Evolutionary conservation across 53 echinoderm and acorn worm species (phyloP), one percentile per base, ranked within the genome.

Genomic region (Actinopyga echinites): DNA sequence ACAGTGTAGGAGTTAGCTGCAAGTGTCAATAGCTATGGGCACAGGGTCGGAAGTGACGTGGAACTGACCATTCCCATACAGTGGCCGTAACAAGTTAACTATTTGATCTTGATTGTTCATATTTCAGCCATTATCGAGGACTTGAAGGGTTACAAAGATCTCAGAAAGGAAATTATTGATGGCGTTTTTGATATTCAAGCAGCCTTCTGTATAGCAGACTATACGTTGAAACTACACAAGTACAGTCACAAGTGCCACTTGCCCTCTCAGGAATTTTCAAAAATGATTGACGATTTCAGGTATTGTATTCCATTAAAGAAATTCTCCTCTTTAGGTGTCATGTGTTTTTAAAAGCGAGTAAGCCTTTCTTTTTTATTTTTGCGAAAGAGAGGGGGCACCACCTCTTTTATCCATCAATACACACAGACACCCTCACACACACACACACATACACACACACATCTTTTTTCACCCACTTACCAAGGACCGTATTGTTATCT

Each of bases 121-220:
- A 19, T 45, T 78, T 30, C 85, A 93, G 93, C 88, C 65, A 57
- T 91, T 0, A 94, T 94, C 89, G 91, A 94, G 65, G 94, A 94
- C 56, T 75, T 94, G 45, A 36, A 28, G 30, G 69, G 79, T 13
- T 87, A 91, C 69, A 65, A 68, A 10, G 83, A 86, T 22, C 40
- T 94, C 85, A 44, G 69, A 24, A 82, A 74, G 44, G 83, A 89
- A 15, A 21, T 91, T 24, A 44, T 84, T 5, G 32, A 65, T 1
- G 91, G 91, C 24, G 42, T 65, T 13, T 31, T 91, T 49, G 78
- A 91, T 20, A 36, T 82, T 26, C 28, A 65, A 2, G 52, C 80
- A 24, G 89, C 53, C 26, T 29, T 11, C 1, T 21, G 63, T 26
- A 77, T 94, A 21, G 87, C 87, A 17, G 35, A 55, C 8, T 65